phyloP scores from a whole-genome alignment of 2,888 invertebrate species.

The Epicampocera succincta region DNA sequence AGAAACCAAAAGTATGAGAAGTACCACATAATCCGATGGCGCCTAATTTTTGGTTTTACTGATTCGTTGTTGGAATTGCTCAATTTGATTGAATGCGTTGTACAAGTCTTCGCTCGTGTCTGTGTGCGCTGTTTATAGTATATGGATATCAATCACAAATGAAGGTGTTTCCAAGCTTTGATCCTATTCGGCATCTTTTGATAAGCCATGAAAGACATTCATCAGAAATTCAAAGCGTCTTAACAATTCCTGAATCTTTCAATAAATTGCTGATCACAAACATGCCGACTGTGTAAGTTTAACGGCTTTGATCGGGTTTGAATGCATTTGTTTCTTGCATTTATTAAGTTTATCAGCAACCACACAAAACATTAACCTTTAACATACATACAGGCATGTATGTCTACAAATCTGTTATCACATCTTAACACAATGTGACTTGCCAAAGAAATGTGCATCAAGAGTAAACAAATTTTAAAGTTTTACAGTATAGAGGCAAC shows the following conservation, averaged over 20 bases:
- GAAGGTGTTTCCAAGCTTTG: background rate
- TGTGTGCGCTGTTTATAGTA: background rate
- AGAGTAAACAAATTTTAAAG: too few relatives aligned
- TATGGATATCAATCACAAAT: conserved; percentile 23
- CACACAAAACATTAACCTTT: conserved; percentile 29
- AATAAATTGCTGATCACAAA: background rate
- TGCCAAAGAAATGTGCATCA: too few relatives aligned
- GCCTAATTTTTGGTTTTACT: conserved; percentile 54
- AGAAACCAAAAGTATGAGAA: conserved; percentile 46
- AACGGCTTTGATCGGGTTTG: conserved; percentile 81
- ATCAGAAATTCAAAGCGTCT: conserved; percentile 56
- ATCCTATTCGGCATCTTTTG: conserved; percentile 77
- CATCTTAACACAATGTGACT: too few relatives aligned
- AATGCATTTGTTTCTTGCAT: conserved; percentile 82
- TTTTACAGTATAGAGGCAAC: too few relatives aligned
- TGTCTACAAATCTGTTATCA: too few relatives aligned
- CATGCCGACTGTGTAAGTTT: conserved; percentile 43
- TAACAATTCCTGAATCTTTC: conserved; percentile 10
- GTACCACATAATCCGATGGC: conserved; percentile 64
- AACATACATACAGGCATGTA: background rate
- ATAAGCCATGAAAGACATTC: conserved; percentile 71
- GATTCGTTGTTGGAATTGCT: conserved; percentile 45
- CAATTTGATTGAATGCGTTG: conserved; percentile 42
- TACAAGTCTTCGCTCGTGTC: background rate
- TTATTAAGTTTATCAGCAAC: conserved; percentile 71